Evolutionary conservation across 2,797 vertebrate genomes (phyloP).

Genomic region (Anabacerthia variegaticeps): DNA sequence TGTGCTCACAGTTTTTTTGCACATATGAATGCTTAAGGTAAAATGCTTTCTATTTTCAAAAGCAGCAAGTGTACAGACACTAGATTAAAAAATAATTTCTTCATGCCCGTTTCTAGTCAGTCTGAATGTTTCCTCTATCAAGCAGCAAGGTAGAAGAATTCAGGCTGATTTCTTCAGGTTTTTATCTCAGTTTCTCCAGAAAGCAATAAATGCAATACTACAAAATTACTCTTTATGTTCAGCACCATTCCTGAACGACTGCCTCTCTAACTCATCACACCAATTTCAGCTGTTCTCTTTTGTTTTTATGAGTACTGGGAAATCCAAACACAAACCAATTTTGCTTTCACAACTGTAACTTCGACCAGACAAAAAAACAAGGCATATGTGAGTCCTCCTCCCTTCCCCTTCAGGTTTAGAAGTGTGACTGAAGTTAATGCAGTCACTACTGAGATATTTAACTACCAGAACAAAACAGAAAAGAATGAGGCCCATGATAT

Average conservation of each 20-base stretch:
- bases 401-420: background rate
- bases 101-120: background rate
- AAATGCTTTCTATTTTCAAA: conserved; percentile 29
- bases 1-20: background rate
- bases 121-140: background rate
- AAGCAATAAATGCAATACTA: background rate
- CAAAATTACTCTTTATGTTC: background rate
- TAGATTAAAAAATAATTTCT: background rate
- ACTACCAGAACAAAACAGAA: background rate
- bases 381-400: accelerated
- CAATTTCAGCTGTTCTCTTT: background rate
- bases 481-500: background rate
- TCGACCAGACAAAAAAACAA: background rate
- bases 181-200: background rate
- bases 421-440: background rate
- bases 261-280: background rate
- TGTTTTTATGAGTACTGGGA: conserved; percentile 2
- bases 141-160: background rate
- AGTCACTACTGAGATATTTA: accelerated
- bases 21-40: background rate
- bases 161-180: background rate
- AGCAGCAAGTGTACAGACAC: background rate
- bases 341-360: background rate
- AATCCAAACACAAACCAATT: background rate
- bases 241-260: background rate